phyloP scores from a whole-genome alignment of 2,888 invertebrate genomes.

The Thera britannica region DNA sequence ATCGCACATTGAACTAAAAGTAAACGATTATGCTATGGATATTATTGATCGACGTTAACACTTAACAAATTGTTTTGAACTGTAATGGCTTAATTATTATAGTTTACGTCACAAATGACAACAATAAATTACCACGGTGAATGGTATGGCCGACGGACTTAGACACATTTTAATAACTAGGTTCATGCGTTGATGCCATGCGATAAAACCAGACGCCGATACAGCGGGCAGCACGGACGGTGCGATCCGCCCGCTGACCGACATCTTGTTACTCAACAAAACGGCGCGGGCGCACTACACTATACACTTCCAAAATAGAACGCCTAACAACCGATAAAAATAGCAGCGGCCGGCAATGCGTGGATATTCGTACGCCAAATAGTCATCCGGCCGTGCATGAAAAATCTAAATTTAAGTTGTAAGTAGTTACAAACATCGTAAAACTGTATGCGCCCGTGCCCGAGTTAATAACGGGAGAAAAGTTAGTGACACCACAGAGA shows the following conservation, averaged over 20 bases:
- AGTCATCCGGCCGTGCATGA: conserved; percentile 61
- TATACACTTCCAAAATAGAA: conserved; percentile 73
- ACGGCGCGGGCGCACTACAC: conserved; percentile 77
- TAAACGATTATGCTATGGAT: conserved; percentile 36
- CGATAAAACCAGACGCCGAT: conserved; percentile 61
- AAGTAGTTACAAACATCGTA: conserved; percentile 47
- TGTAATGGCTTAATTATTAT: conserved; percentile 53
- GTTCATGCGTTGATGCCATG: conserved; percentile 71
- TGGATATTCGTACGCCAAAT: conserved; percentile 58
- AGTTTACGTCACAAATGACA: conserved; percentile 50
- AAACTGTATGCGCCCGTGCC: conserved; percentile 70
- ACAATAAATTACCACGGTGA: conserved; percentile 58
- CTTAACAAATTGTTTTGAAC: conserved; percentile 45
- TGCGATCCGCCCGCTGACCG: conserved; percentile 66
- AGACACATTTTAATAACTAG: conserved; percentile 60
- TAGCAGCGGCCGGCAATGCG: conserved; percentile 62
- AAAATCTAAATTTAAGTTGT: conserved; percentile 53
- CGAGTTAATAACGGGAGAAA: conserved; percentile 71
- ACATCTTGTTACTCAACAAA: conserved; percentile 68
- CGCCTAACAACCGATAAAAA: conserved; percentile 70
- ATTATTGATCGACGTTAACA: conserved; percentile 40
- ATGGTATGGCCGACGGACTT: conserved; percentile 48
- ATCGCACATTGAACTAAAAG: conserved; percentile 40
- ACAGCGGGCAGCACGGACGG: conserved; percentile 57
- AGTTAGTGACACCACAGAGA: conserved; percentile 84